These are phyloP conservation scores for Rhodinocichla rosea DNA, from an alignment of 2,113 vertebrate species.

Conservation along the genomic window DNA sequence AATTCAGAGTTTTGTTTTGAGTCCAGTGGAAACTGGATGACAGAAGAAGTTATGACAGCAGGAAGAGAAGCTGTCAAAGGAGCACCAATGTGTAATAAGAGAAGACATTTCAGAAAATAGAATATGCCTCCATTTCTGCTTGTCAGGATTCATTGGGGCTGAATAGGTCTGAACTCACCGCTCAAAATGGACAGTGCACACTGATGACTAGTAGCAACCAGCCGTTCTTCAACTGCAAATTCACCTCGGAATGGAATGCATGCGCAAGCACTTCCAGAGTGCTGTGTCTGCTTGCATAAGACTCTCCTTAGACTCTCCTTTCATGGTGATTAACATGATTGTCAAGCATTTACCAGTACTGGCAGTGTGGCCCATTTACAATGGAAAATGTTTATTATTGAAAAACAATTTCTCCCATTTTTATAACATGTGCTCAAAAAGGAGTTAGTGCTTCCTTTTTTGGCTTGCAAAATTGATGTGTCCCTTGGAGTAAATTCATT, in stretches of 20 bases:
- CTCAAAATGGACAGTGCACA: constrained; percentile 10
- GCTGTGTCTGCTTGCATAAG: not conserved
- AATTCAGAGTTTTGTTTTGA: constrained; percentile 4
- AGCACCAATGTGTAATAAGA: constrained; percentile 17
- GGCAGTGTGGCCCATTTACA: not conserved
- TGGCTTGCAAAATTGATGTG: not conserved
- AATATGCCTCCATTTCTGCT: constrained; percentile 58
- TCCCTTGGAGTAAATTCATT: not conserved
- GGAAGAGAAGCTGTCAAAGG: constrained; percentile 37
- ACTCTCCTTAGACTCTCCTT: not conserved
- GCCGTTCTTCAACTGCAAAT: not conserved
- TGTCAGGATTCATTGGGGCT: constrained; percentile 47
- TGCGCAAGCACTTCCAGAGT: constrained; percentile 24
- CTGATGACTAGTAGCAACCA: constrained; percentile 29
- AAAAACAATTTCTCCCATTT: not conserved
- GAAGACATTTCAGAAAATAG: constrained; percentile 49
- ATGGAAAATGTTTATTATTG: not conserved
- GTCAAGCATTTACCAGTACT: not conserved
- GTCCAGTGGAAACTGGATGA: not conserved
- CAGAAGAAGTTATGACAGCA: constrained; percentile 28
- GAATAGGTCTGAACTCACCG: constrained; percentile 2
- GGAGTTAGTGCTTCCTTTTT: not conserved
- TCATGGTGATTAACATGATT: constrained; percentile 4
- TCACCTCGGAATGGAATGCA: not conserved
- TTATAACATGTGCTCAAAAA: not conserved